Evolutionary conservation across 2,113 vertebrate genomes (phyloP).

Genomic region (Panurus biarmicus): DNA sequence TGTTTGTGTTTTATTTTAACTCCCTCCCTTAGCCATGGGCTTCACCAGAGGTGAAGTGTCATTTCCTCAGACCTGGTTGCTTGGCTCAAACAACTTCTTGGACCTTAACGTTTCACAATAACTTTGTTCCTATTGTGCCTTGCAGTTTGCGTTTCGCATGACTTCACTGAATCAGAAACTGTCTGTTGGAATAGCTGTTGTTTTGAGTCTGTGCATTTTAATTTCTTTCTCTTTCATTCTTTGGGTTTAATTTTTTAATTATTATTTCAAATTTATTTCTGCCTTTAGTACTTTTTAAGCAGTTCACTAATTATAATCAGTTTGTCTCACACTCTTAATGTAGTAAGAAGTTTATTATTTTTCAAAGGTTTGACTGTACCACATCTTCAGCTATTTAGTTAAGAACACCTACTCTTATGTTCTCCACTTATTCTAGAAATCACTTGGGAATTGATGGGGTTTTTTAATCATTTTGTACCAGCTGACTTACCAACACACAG

Average conservation of each 20-base stretch:
- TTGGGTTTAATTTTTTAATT: not conserved
- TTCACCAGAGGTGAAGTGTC: not conserved
- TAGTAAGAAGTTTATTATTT: not conserved
- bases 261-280: not conserved
- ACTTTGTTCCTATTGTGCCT: not conserved
- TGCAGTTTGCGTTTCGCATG: not conserved
- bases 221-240: not conserved
- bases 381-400: not conserved
- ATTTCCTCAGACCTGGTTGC: not conserved
- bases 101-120: not conserved
- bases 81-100: not conserved
- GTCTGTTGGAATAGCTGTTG: not conserved
- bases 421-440: not conserved
- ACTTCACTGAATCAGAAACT: not conserved
- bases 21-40: not conserved
- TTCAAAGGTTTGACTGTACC: not conserved
- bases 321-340: not conserved
- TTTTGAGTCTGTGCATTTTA: not conserved
- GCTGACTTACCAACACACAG: not conserved
- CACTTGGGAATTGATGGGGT: not conserved
- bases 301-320: not conserved
- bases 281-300: not conserved
- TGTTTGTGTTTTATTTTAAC: not conserved
- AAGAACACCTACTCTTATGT: not conserved
- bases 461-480: not conserved